Conservation (phyloP, 2,113 vertebrate species). For the Tragelaphus strepsiceros region DNA sequence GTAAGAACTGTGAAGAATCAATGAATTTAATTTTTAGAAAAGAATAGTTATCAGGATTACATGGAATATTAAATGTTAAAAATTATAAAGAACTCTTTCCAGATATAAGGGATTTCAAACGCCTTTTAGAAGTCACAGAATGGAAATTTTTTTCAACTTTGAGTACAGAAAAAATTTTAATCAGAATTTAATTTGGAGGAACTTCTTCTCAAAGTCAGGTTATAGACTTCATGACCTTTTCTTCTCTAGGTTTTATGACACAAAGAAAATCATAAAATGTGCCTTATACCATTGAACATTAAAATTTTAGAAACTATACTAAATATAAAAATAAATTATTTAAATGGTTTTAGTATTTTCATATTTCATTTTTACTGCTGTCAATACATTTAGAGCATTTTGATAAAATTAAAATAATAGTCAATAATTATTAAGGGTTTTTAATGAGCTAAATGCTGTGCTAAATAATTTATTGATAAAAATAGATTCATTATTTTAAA, state of each 20-base stretch:
- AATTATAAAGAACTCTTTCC: slow-evolving; percentile 35
- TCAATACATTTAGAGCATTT: background rate
- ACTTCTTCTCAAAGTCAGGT: background rate
- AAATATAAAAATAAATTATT: background rate
- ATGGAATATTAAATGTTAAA: slow-evolving; percentile 25
- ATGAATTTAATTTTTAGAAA: slow-evolving; percentile 39
- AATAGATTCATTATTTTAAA: background rate
- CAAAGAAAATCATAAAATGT: background rate
- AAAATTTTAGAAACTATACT: background rate
- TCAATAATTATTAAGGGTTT: background rate
- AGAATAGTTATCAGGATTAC: background rate
- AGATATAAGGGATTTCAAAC: background rate
- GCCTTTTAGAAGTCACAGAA: background rate
- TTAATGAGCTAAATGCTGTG: background rate
- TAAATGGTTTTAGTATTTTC: background rate
- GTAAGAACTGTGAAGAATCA: slow-evolving; percentile 40
- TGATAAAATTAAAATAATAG: background rate
- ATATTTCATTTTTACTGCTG: background rate
- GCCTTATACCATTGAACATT: background rate
- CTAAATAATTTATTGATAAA: slow-evolving; percentile 15
- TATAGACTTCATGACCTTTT: background rate
- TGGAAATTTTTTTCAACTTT: background rate
- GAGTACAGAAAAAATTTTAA: background rate
- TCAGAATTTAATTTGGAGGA: slow-evolving; percentile 11
- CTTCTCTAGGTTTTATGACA: background rate